Evolutionary conservation across 2,888 invertebrate species (phyloP).

Genomic region (Melanostoma mellinum): DNA sequence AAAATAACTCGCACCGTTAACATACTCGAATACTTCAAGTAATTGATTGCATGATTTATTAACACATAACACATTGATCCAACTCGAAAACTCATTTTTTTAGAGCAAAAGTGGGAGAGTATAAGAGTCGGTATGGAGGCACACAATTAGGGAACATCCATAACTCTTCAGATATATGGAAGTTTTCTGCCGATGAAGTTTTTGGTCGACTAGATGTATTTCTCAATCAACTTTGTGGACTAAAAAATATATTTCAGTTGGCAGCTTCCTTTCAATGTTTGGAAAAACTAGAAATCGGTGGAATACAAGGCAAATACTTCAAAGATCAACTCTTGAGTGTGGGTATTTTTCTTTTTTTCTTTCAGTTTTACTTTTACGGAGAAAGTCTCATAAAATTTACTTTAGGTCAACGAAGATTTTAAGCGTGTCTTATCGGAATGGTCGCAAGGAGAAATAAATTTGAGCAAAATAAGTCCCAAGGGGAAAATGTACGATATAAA

Average conservation of each 20-base stretch:
- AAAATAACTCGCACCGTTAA: slow-evolving; percentile 84
- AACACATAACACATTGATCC: neutral
- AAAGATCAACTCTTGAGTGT: slow-evolving; percentile 79
- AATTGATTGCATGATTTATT: slow-evolving; percentile 73
- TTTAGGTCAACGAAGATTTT: slow-evolving; percentile 79
- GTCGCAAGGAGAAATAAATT: slow-evolving; percentile 79
- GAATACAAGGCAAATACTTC: slow-evolving; percentile 78
- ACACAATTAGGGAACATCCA: slow-evolving; percentile 62
- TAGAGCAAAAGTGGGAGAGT: slow-evolving; percentile 78
- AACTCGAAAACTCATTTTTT: slow-evolving; percentile 6
- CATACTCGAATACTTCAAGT: slow-evolving; percentile 85
- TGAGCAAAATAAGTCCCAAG: slow-evolving; percentile 74
- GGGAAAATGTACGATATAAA: slow-evolving; percentile 83
- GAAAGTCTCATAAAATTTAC: neutral
- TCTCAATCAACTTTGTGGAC: slow-evolving; percentile 85
- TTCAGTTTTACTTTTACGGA: neutral
- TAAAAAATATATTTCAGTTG: slow-evolving; percentile 89
- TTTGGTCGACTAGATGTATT: slow-evolving; percentile 88
- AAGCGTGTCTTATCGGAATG: slow-evolving; percentile 79
- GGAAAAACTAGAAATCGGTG: slow-evolving; percentile 92
- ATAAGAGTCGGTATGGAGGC: slow-evolving; percentile 78
- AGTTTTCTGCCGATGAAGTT: slow-evolving; percentile 88
- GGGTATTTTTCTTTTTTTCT: slow-evolving; percentile 6
- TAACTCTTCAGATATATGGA: slow-evolving; percentile 83
- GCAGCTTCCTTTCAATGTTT: slow-evolving; percentile 92